Evolutionary conservation across 2,797 vertebrate species (phyloP), one percentile per base, ranked within the genome.

Genomic region (Sebastes melanostomus): DNA sequence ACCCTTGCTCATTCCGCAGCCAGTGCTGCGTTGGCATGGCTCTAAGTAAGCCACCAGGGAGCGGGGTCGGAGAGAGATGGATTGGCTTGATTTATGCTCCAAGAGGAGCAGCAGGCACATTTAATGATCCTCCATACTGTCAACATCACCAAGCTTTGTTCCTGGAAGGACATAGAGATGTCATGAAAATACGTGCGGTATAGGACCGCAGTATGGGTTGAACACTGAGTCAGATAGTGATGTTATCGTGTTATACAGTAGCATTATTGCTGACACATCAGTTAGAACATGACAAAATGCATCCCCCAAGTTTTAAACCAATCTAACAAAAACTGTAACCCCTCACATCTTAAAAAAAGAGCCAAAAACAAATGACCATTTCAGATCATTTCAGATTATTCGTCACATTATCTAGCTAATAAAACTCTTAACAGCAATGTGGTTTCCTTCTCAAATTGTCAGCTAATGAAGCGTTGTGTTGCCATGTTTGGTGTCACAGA

Each of bases 31-130:
- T 91, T 93, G 94, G 94, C 93, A 93, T 77, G 82, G 85, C 89
- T 93, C 91, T 92, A 92, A 94, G 90, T 89, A 83, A 91, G 90
- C 93, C 93, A 93, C 88, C 70, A 79, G 95, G 94, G 94, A 94
- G 77, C 58, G 16, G 66, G 91, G 89, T 89, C 87, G 77, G 87
- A 72, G 88, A 90, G 89, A 92, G 91, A 93, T 86, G 91, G 93
- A 94, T 94, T 88, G 92, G 88, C 92, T 93, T 94, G 93, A 96
- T 95, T 96, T 95, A 94, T 94, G 91, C 92, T 91, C 81, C 76
- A 46, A 84, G 90, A 93, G 79, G 80, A 92, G 88, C 88, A 82
- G 86, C 85, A 89, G 86, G 91, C 90, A 91, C 89, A 93, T 93
- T 94, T 93, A 94, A 92, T 87, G 86, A 95, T 93, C 90, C 86